Percentiles rank a stretch among this genome's conserved stretches.
phyloP scores from a whole-genome alignment of 2,797 vertebrate species.

The Schizothorax lantsangensis region DNA sequence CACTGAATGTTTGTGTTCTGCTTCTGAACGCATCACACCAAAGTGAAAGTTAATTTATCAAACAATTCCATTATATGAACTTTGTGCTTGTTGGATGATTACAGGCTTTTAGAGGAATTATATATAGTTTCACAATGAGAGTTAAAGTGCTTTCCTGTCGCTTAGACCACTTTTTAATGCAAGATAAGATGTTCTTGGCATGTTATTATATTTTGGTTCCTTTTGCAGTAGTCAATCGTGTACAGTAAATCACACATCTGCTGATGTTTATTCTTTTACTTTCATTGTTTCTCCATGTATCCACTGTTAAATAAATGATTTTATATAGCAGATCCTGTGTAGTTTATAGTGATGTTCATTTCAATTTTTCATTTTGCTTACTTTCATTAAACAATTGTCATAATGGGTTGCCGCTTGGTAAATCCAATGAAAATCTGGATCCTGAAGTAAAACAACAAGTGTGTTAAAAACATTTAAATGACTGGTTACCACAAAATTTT shows the following conservation, averaged over 20 bases:
- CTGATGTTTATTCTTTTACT: not conserved
- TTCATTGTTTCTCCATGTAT: not conserved
- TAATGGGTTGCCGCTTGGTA: not conserved
- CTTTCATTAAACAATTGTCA: not conserved
- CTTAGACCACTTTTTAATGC: not conserved
- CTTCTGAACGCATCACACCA: not conserved
- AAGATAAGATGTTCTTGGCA: not conserved
- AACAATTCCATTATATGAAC: not conserved
- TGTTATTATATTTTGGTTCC: not conserved
- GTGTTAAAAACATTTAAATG: not conserved
- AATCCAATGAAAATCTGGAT: constrained; percentile 1
- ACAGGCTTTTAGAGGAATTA: not conserved
- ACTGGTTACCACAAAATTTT: not conserved
- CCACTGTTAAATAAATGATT: not conserved
- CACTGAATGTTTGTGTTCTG: not conserved
- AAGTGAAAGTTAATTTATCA: not conserved
- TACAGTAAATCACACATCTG: not conserved
- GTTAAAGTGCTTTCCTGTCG: no score
- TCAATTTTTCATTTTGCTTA: not conserved
- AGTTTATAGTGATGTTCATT: not conserved
- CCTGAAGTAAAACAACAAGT: not conserved
- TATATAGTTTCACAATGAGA: not conserved
- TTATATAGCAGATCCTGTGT: not conserved
- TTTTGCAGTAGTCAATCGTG: not conserved
- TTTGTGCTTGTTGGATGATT: not conserved